A percentile compares a stretch with the other conserved stretches of the same genome.
Evolutionary conservation across 64 coral and sea anemone species (phyloP).

Genomic region (Porites australiensis): DNA sequence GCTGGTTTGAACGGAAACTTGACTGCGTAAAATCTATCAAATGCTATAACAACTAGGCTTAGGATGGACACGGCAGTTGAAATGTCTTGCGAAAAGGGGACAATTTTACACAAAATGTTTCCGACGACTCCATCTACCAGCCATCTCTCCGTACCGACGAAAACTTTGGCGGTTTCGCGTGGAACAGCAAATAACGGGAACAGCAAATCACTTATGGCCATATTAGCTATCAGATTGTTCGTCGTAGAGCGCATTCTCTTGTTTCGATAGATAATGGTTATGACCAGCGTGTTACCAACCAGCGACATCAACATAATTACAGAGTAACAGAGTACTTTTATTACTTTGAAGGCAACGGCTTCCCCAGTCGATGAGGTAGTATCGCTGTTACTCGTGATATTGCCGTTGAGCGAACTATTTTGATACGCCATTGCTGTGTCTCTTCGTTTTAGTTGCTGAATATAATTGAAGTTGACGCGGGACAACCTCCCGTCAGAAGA

Average conservation of each 20-base stretch:
- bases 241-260: constrained; percentile 66
- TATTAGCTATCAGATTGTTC: constrained; percentile 77
- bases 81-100: constrained; percentile 63
- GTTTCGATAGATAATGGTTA: constrained; percentile 62
- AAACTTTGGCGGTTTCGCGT: constrained; percentile 36
- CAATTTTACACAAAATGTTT: constrained; percentile 62
- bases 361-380: neutral
- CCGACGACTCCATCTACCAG: constrained; percentile 50
- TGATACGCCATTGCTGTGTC: neutral
- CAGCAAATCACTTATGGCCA: constrained; percentile 71
- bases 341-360: neutral
- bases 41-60: constrained; percentile 64
- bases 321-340: constrained; percentile 51
- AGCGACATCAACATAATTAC: constrained; percentile 68
- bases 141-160: constrained; percentile 40
- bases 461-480: too few relatives aligned
- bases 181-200: constrained; percentile 56
- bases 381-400: neutral
- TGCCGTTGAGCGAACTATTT: neutral
- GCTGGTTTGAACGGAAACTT: constrained; percentile 49
- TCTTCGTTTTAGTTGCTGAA: too few relatives aligned
- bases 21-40: constrained; percentile 78
- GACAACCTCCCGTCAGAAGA: too few relatives aligned
- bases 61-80: constrained; percentile 72
- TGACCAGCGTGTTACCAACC: constrained; percentile 61